phyloP scores from a whole-genome alignment of 2,113 vertebrate genomes.

The Pelusios castaneus region DNA sequence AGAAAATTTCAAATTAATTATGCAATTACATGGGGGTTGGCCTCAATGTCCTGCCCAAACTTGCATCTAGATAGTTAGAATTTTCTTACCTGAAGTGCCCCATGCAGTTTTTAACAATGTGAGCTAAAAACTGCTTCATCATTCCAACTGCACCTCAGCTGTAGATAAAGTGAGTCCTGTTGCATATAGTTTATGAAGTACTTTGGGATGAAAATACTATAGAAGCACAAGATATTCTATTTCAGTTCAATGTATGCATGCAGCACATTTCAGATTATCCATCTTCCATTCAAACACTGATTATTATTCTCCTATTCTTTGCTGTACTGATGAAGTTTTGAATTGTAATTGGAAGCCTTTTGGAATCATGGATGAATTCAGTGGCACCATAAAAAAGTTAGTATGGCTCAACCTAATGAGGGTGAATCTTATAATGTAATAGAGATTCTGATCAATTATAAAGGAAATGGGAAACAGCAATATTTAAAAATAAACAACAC shows the following conservation, averaged over 20 bases:
- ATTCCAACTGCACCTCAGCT: background rate
- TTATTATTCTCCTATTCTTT: rapidly evolving
- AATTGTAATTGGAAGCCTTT: background rate
- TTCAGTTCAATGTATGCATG: background rate
- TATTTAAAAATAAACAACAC: background rate
- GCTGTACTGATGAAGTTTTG: background rate
- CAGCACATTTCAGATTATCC: rapidly evolving
- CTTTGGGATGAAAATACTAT: background rate
- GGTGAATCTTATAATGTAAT: background rate
- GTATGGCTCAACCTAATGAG: rapidly evolving
- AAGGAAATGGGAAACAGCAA: background rate
- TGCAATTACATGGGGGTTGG: rapidly evolving
- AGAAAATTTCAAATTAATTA: background rate
- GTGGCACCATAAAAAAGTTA: background rate
- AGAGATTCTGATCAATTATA: background rate
- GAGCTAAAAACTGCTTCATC: background rate
- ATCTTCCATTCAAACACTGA: background rate
- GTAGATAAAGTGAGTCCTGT: background rate
- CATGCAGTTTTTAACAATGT: background rate
- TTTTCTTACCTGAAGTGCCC: conserved; percentile 9
- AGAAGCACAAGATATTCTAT: rapidly evolving
- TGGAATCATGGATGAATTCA: background rate
- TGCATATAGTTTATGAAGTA: background rate
- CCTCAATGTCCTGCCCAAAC: background rate
- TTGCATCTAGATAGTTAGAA: background rate